These are phyloP conservation scores for Lordiphosa andalusiaca DNA, from an alignment of 2,888 invertebrate species.

Conservation along the genomic window DNA sequence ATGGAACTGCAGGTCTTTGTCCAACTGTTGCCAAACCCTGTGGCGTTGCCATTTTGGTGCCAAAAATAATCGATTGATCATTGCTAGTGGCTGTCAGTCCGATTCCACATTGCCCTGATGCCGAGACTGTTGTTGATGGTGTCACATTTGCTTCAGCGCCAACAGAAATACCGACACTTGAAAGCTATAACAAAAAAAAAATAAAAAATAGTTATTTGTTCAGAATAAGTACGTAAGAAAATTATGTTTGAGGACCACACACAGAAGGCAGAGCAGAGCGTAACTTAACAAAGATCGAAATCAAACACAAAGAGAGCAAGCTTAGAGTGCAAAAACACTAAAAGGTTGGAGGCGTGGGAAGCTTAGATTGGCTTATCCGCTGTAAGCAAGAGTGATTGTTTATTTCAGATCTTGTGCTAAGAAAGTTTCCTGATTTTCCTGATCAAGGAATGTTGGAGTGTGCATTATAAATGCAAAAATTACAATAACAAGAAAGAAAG, in stretches of 20 bases:
- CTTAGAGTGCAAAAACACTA: no score
- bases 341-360: no score
- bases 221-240: not conserved
- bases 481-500: no score
- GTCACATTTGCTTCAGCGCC: slow-evolving; percentile 35
- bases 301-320: no score
- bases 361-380: no score
- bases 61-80: slow-evolving; percentile 30
- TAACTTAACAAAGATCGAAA: no score
- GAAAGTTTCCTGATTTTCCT: no score
- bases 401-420: no score
- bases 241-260: not conserved
- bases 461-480: no score
- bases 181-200: slow-evolving; percentile 17
- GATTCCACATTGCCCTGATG: slow-evolving; percentile 16
- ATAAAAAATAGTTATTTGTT: not conserved
- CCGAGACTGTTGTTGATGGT: slow-evolving; percentile 8
- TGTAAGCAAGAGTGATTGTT: no score
- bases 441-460: no score
- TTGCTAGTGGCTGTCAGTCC: slow-evolving; percentile 14
- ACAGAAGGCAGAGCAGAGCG: no score
- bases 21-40: slow-evolving; percentile 25
- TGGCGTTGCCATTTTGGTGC: slow-evolving; percentile 34
- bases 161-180: slow-evolving; percentile 33
- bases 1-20: slow-evolving; percentile 29